Conservation (phyloP, 1,140 invertebrate genomes). For the Ooceraea biroi region DNA sequence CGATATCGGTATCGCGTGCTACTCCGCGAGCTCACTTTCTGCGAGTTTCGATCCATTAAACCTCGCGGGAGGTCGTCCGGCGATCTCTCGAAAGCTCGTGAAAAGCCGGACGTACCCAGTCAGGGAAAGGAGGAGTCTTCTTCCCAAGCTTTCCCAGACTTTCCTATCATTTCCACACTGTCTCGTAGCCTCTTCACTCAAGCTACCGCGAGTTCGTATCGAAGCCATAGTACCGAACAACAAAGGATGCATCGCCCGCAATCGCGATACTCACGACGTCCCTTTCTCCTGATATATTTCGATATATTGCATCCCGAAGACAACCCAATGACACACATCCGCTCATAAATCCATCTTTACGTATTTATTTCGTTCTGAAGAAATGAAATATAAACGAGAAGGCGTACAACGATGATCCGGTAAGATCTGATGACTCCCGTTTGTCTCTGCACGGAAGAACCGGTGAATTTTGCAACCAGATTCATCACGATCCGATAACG, state of each 20-base stretch:
- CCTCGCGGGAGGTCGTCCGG: constrained; percentile 57
- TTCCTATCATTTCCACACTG: constrained; percentile 59
- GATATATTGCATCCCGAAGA: constrained; percentile 19
- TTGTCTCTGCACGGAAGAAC: neutral
- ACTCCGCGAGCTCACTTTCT: constrained; percentile 60
- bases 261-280: constrained; percentile 17
- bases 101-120: constrained; percentile 56
- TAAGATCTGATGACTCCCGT: neutral
- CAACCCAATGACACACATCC: constrained; percentile 38
- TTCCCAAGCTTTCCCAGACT: constrained; percentile 55
- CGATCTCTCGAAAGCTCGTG: constrained; percentile 63
- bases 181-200: constrained; percentile 25
- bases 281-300: constrained; percentile 11
- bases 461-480: constrained; percentile 18
- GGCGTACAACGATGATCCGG: neutral
- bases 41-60: constrained; percentile 67
- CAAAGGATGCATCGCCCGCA: constrained; percentile 31
- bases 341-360: constrained; percentile 10
- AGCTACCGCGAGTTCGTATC: constrained; percentile 21
- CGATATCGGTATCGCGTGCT: constrained; percentile 65
- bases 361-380: neutral
- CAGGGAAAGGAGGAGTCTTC: constrained; percentile 55
- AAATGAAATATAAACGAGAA: constrained; percentile 3
- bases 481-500: neutral
- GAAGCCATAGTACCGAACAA: constrained; percentile 22